These are phyloP conservation scores for Oncorhynchus nerka DNA, from an alignment of 2,113 vertebrate genomes.

Conservation along the genomic window DNA sequence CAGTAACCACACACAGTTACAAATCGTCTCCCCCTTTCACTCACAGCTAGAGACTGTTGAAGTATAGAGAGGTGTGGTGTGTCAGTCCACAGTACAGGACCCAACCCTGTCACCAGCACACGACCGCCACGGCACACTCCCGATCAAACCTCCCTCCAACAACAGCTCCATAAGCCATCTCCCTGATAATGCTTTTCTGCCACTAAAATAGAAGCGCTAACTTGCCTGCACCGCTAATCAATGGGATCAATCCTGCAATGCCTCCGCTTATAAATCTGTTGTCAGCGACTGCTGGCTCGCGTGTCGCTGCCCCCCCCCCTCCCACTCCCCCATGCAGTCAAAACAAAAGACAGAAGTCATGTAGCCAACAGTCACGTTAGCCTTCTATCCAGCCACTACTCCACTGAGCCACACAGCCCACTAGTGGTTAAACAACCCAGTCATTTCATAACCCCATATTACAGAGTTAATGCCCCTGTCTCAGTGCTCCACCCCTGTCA, in stretches of 20 bases:
- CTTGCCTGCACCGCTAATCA: constrained; percentile 73
- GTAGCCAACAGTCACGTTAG: neutral
- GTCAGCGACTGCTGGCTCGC: constrained; percentile 38
- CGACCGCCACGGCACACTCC: neutral
- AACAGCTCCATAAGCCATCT: constrained; percentile 5
- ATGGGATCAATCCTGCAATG: constrained; percentile 57
- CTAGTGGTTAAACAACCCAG: constrained; percentile 45
- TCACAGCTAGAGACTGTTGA: neutral
- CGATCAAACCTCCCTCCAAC: constrained; percentile 20
- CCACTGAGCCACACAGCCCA: too few relatives aligned
- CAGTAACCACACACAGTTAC: neutral
- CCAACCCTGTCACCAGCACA: constrained; percentile 6
- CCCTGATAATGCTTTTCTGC: constrained; percentile 71
- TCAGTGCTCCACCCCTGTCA: constrained; percentile 74
- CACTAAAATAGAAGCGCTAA: constrained; percentile 42
- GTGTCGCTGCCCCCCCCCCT: neutral
- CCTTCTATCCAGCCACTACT: constrained; percentile 7
- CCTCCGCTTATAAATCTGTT: constrained; percentile 51
- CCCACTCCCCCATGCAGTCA: neutral
- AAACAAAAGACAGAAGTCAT: constrained; percentile 4
- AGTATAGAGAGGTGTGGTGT: neutral
- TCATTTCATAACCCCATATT: constrained; percentile 82
- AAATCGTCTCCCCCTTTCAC: too few relatives aligned
- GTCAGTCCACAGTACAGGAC: neutral
- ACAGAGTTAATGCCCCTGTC: constrained; percentile 79